Percentiles rank a stretch among this genome's conserved stretches.
phyloP scores from a whole-genome alignment of 1,140 invertebrate genomes.

The Sminthurides bifidus region DNA sequence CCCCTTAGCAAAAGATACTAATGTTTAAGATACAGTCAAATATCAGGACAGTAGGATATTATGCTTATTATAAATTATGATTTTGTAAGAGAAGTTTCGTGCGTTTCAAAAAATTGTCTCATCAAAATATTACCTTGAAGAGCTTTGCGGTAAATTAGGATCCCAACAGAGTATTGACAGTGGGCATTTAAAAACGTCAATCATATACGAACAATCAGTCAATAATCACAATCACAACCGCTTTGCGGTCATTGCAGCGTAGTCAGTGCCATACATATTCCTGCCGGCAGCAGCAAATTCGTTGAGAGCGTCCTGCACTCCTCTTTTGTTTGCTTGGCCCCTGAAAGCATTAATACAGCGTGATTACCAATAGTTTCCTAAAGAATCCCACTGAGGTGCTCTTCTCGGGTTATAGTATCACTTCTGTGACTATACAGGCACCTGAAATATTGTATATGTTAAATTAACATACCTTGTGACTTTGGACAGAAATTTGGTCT shows the following conservation, averaged over 20 bases:
- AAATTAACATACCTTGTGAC: constrained; percentile 23
- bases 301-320: constrained; percentile 26
- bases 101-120: too few species aligned
- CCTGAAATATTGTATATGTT: not conserved
- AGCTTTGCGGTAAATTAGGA: too few species aligned
- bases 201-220: not conserved
- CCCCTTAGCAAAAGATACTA: too few species aligned
- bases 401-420: not conserved
- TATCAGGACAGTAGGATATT: too few species aligned
- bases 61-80: too few species aligned
- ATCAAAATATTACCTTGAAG: too few species aligned
- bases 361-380: not conserved
- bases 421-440: not conserved
- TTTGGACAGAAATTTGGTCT: constrained; percentile 27
- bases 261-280: constrained; percentile 28
- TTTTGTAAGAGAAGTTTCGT: too few species aligned
- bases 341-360: constrained; percentile 14
- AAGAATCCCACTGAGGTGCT: not conserved
- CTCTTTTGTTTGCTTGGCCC: constrained; percentile 26
- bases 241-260: constrained; percentile 23
- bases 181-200: not conserved
- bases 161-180: not conserved
- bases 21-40: too few species aligned
- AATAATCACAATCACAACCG: constrained; percentile 20
- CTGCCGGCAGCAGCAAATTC: constrained; percentile 28